These are phyloP conservation scores for Sialia sialis DNA, from an alignment of 2,113 vertebrate genomes.

Conservation along the genomic window DNA sequence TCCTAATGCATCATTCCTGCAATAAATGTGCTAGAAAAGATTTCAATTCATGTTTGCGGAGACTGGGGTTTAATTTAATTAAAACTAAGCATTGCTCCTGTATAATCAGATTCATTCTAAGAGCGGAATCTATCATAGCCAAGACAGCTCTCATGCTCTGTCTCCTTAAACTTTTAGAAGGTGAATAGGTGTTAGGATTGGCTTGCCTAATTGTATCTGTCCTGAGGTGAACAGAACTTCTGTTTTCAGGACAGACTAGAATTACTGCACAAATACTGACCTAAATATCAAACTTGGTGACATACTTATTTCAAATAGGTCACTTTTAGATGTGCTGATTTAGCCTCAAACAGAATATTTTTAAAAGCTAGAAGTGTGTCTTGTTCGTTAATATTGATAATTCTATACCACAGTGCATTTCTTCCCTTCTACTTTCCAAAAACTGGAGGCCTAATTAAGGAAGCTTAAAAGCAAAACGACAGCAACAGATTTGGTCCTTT, in stretches of 20 bases:
- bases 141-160: neutral
- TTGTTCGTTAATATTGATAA: constrained; percentile 22
- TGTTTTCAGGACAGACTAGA: neutral
- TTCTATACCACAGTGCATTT: neutral
- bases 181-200: neutral
- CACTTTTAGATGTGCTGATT: constrained; percentile 6
- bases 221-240: neutral
- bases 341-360: constrained; percentile 30
- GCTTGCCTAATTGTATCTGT: neutral
- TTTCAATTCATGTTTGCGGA: neutral
- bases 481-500: constrained; percentile 23
- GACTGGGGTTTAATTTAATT: neutral
- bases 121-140: neutral
- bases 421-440: neutral
- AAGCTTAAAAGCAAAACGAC: constrained; percentile 7
- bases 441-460: constrained; percentile 14
- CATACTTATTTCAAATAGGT: constrained; percentile 24
- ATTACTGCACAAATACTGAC: neutral
- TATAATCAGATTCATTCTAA: neutral
- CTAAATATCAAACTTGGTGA: neutral
- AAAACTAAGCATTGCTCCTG: neutral
- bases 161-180: neutral
- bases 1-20: neutral
- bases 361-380: neutral
- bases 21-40: neutral